Percentiles rank a stretch among this genome's conserved stretches.
Conservation (phyloP, 1,140 invertebrate species). For the Drosophila orosa region DNA sequence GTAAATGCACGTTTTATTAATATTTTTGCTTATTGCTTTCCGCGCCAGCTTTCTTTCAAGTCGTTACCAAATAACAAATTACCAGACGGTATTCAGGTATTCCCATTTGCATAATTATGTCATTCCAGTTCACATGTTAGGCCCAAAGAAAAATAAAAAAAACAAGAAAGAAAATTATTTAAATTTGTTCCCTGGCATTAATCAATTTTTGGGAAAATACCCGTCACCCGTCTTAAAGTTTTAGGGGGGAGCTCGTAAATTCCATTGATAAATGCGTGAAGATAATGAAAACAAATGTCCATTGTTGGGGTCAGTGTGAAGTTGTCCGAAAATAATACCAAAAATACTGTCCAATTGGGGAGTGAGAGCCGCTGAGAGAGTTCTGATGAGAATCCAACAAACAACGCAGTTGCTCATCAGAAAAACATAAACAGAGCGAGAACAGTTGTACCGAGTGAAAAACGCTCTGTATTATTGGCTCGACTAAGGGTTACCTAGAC, state of each 20-base stretch:
- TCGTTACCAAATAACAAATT: constrained; percentile 44
- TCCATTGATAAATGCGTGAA: constrained; percentile 38
- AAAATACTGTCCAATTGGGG: constrained; percentile 10
- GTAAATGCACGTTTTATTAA: constrained; percentile 67
- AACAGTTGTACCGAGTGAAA: constrained; percentile 3
- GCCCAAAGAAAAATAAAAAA: constrained; percentile 13
- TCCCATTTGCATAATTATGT: constrained; percentile 72
- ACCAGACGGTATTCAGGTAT: constrained; percentile 37
- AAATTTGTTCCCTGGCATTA: constrained; percentile 47
- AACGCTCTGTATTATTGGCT: rapidly evolving
- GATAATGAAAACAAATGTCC: constrained; percentile 40
- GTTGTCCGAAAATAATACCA: constrained; percentile 22
- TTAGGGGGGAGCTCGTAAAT: constrained; percentile 52
- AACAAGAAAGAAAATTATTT: constrained; percentile 40
- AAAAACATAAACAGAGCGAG: constrained; percentile 53
- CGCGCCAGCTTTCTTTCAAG: constrained; percentile 65
- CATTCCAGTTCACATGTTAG: constrained; percentile 47
- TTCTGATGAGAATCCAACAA: constrained; percentile 29
- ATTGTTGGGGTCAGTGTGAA: constrained; percentile 44
- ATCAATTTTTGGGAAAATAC: constrained; percentile 44
- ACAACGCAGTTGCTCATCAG: constrained; percentile 22
- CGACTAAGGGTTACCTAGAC: neutral
- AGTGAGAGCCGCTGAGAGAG: constrained; percentile 13
- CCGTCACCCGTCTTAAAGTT: constrained; percentile 34
- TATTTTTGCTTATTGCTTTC: constrained; percentile 57